Percentiles rank a stretch among this genome's conserved stretches.
These are phyloP conservation scores for Nasonia oneida DNA, from an alignment of 2,888 invertebrate species.

Conservation along the genomic window DNA sequence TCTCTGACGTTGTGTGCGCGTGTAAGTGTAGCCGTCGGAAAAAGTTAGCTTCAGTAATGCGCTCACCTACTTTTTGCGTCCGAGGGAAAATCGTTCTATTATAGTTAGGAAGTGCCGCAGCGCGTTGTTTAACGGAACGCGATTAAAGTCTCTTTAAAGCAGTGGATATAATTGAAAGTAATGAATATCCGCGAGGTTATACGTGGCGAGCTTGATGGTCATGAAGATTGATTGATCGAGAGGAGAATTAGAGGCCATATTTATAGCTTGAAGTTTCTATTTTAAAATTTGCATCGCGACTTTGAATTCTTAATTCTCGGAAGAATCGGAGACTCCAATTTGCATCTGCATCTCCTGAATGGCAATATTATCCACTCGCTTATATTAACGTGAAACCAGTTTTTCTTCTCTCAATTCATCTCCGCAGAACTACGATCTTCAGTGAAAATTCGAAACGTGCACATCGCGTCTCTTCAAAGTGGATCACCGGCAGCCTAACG, in stretches of 20 bases:
- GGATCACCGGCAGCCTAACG: neutral
- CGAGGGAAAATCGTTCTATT: neutral
- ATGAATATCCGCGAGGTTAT: neutral
- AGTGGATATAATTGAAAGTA: neutral
- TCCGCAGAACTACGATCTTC: neutral
- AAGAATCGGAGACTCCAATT: too few species aligned
- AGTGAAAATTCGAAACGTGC: neutral
- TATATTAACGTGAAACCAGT: too few species aligned
- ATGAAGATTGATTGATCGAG: too few species aligned
- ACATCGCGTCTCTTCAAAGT: neutral
- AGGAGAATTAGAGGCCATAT: too few species aligned
- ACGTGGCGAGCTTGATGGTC: too few species aligned
- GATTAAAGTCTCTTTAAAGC: neutral
- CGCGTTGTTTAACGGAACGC: neutral
- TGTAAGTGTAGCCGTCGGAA: neutral
- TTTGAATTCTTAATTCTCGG: too few species aligned
- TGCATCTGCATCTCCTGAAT: too few species aligned
- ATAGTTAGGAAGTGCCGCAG: neutral
- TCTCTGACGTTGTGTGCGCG: too few species aligned
- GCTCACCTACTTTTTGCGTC: neutral
- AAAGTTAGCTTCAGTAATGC: constrained; percentile 12
- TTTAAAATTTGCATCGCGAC: too few species aligned
- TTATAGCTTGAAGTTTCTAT: too few species aligned
- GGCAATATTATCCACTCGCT: too few species aligned
- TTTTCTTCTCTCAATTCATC: too few species aligned